These are phyloP conservation scores for Crotophaga sulcirostris DNA, from an alignment of 2,113 vertebrate species.

Conservation along the genomic window DNA sequence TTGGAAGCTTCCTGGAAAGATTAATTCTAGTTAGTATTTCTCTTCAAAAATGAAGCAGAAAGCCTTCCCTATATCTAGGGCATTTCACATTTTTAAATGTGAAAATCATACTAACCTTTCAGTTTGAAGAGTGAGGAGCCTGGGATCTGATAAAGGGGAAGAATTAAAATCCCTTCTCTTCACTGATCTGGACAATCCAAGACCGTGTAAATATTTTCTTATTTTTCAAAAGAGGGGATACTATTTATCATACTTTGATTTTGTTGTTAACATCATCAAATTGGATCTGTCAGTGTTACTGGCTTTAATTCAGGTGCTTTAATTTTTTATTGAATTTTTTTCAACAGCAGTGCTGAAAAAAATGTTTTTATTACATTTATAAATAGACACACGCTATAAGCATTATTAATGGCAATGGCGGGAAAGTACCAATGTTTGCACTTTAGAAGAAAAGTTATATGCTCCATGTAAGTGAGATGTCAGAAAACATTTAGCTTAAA, in stretches of 20 bases:
- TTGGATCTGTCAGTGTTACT: background rate
- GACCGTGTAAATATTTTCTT: background rate
- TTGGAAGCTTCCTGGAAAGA: slow-evolving; percentile 12
- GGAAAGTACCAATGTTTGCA: background rate
- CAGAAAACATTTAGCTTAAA: background rate
- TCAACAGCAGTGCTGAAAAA: background rate
- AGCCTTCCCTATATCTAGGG: background rate
- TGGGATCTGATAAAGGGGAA: background rate
- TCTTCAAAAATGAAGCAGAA: background rate
- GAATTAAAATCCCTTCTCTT: background rate
- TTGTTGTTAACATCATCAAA: background rate
- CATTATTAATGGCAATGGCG: background rate
- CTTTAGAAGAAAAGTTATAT: background rate
- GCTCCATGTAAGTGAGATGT: background rate
- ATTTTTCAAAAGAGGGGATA: background rate
- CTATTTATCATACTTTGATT: background rate
- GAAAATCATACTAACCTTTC: background rate
- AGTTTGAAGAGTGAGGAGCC: background rate
- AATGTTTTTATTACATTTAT: background rate
- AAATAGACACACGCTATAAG: background rate
- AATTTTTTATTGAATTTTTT: background rate
- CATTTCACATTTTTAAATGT: background rate
- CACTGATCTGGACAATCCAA: background rate
- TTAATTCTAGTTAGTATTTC: background rate
- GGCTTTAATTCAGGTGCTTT: background rate